A percentile compares a stretch with the other conserved stretches of the same genome.
These are phyloP conservation scores for Pangasius djambal DNA, from an alignment of 2,797 vertebrate species.

Conservation along the genomic window DNA sequence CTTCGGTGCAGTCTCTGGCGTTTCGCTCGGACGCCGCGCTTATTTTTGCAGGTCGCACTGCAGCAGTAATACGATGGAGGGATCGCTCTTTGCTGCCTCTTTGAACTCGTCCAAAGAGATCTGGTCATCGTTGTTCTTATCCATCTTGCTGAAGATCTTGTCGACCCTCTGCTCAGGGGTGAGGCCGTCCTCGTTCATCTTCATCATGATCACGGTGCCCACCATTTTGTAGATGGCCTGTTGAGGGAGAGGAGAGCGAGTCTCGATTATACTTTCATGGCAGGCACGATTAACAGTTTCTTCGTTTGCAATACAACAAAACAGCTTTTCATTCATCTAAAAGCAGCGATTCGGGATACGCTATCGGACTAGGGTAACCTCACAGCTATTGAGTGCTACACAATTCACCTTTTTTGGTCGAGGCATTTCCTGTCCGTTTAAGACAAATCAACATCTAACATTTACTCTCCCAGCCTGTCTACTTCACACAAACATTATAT, in stretches of 20 bases:
- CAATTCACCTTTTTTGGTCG: not conserved
- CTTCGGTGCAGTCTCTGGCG: conserved; percentile 89
- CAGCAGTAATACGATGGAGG: conserved; percentile 98
- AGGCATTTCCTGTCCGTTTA: not conserved
- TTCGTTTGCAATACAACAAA: not conserved
- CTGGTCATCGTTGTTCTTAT: conserved; percentile 99
- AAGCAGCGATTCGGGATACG: not conserved
- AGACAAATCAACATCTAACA: too few relatives aligned
- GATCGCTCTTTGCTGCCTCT: conserved; percentile 98
- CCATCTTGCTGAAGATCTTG: conserved; percentile 99
- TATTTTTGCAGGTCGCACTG: conserved; percentile 99
- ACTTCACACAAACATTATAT: not conserved
- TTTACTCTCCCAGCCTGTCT: not conserved
- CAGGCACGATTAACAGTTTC: not conserved
- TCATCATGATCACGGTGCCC: conserved; percentile 99
- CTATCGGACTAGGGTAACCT: not conserved
- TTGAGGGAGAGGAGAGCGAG: conserved; percentile 16
- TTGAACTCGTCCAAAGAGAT: conserved; percentile 99
- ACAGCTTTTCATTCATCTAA: not conserved
- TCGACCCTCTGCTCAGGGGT: conserved; percentile 97
- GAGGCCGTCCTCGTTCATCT: conserved; percentile 98
- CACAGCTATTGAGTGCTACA: not conserved
- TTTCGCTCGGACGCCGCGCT: conserved; percentile 64
- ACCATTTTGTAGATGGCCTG: conserved; percentile 99
- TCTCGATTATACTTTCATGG: not conserved